phyloP scores from a whole-genome alignment of 2,888 invertebrate species.

The Cephus spinipes region DNA sequence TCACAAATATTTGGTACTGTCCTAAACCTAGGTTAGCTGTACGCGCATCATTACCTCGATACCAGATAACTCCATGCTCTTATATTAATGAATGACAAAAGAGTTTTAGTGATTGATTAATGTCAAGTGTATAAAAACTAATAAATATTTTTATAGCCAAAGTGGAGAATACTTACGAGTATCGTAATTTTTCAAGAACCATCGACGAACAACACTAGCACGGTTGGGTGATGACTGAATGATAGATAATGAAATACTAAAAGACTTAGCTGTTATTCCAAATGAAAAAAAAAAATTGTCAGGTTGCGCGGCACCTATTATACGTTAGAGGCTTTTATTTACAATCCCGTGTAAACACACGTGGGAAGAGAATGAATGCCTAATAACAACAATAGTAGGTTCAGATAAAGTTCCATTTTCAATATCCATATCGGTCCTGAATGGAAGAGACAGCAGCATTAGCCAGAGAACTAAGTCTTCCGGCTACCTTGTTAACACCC shows the following conservation, averaged over 20 bases:
- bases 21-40: not conserved
- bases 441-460: slow-evolving; percentile 94
- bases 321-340: slow-evolving; percentile 47
- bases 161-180: not conserved
- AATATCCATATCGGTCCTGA: slow-evolving; percentile 74
- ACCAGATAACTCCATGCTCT: not conserved
- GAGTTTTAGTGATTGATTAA: not conserved
- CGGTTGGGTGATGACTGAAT: slow-evolving; percentile 38
- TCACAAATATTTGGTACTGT: not conserved
- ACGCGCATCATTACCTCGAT: not conserved
- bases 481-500: slow-evolving; percentile 97
- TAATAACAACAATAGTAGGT: slow-evolving; percentile 43
- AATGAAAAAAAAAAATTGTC: not conserved
- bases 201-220: slow-evolving; percentile 21
- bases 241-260: not conserved
- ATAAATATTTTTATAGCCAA: not conserved
- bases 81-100: not conserved
- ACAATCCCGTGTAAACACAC: slow-evolving; percentile 53
- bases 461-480: slow-evolving; percentile 93
- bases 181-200: not conserved
- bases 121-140: not conserved
- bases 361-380: slow-evolving; percentile 42
- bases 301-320: not conserved
- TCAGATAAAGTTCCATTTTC: slow-evolving; percentile 37
- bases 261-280: not conserved